A percentile compares a stretch with the other conserved stretches of the same genome.
Evolutionary conservation across 2,797 vertebrate genomes (phyloP).

Genomic region (Alauda arvensis): DNA sequence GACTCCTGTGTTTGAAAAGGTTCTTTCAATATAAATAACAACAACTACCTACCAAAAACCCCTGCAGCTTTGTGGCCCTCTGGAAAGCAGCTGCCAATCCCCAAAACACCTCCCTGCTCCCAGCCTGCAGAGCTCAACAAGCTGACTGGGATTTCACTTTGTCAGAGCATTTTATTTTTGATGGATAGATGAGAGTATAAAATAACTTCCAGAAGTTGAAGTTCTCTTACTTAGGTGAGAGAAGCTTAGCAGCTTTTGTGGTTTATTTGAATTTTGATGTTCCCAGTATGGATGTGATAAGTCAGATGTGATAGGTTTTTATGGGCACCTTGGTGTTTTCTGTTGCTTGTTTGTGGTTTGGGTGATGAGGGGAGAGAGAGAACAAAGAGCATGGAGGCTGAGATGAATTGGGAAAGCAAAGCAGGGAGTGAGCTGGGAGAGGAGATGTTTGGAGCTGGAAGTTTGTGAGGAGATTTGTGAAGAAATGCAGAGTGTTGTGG

Average conservation of each 20-base stretch:
- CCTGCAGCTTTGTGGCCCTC: background rate
- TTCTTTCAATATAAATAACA: background rate
- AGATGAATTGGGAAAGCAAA: background rate
- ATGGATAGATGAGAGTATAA: background rate
- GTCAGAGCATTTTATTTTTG: background rate
- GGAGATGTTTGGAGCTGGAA: background rate
- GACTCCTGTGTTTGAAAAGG: background rate
- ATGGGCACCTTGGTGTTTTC: background rate
- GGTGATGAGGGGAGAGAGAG: background rate
- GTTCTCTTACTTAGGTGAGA: background rate
- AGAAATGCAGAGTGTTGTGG: background rate
- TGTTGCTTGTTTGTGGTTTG: background rate
- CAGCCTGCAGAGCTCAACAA: background rate
- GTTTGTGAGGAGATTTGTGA: background rate
- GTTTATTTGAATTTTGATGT: background rate
- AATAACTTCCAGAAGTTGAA: background rate
- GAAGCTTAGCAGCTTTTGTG: background rate
- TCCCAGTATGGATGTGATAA: background rate
- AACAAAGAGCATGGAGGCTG: background rate
- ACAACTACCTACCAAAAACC: background rate
- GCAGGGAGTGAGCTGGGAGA: background rate
- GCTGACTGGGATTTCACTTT: background rate
- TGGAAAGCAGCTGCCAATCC: background rate
- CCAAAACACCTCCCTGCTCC: background rate
- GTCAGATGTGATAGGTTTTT: background rate